A percentile compares a stretch with the other conserved stretches of the same genome.
Evolutionary conservation across 1,140 invertebrate genomes (phyloP).

Genomic region (Catajapyx aquilonaris): DNA sequence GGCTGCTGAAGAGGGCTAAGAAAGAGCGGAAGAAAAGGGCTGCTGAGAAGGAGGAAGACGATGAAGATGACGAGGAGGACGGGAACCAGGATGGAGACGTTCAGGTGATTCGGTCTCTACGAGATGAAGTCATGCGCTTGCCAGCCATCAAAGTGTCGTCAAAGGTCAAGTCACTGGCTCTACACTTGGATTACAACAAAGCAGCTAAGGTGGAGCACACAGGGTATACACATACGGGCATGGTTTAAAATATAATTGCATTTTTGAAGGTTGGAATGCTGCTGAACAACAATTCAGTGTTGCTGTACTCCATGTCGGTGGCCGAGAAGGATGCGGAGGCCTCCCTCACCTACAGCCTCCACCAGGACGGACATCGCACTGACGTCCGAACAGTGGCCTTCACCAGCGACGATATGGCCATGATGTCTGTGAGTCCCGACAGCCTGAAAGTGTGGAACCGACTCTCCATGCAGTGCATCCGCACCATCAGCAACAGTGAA

Average conservation of each 20-base stretch:
- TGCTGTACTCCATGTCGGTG: constrained; percentile 34
- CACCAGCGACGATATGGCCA: constrained; percentile 70
- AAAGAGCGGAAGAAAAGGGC: constrained; percentile 46
- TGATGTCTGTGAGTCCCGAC: constrained; percentile 66
- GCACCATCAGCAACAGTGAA: constrained; percentile 45
- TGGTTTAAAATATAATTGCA: constrained; percentile 6
- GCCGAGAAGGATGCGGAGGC: constrained; percentile 25
- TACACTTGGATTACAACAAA: too few species aligned
- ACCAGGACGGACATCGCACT: constrained; percentile 58
- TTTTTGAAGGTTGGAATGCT: constrained; percentile 25
- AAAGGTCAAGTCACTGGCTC: constrained; percentile 46
- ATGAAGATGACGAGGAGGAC: constrained; percentile 9
- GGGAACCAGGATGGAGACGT: constrained; percentile 10
- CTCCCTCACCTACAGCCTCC: constrained; percentile 28
- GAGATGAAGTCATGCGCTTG: constrained; percentile 52
- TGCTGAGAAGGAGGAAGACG: constrained; percentile 17
- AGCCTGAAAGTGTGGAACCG: constrained; percentile 87
- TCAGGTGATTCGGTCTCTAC: constrained; percentile 12
- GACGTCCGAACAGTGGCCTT: constrained; percentile 72
- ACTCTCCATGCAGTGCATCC: constrained; percentile 57
- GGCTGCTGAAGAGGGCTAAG: constrained; percentile 46
- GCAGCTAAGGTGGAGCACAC: constrained; percentile 40
- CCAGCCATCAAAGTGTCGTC: constrained; percentile 35
- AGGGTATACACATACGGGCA: constrained; percentile 24
- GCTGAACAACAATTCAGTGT: constrained; percentile 43